Percentiles rank a stretch among this genome's conserved stretches.
Conservation (phyloP, 2,888 invertebrate genomes). For the Philopedon plagiatum region DNA sequence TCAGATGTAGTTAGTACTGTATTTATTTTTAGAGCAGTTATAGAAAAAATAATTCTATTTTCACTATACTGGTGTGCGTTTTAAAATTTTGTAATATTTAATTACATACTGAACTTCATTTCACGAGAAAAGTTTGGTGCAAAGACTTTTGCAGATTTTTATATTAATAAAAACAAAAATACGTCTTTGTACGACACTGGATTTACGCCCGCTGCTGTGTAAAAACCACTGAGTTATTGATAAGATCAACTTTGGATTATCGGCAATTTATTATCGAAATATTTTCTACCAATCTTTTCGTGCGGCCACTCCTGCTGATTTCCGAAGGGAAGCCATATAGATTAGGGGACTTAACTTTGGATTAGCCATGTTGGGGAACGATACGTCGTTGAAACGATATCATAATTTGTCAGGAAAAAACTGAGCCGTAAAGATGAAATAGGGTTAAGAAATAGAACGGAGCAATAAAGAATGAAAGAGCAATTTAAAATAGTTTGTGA, state of each 20-base stretch:
- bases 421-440: background rate
- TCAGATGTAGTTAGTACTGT: too few species aligned
- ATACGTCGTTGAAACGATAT: constrained; percentile 19
- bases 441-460: background rate
- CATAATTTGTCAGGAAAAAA: constrained; percentile 19
- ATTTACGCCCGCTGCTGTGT: background rate
- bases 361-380: constrained; percentile 17
- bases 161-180: too few species aligned
- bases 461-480: background rate
- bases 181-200: background rate
- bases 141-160: too few species aligned
- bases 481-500: too few species aligned
- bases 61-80: too few species aligned
- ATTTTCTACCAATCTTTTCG: constrained; percentile 24
- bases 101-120: too few species aligned
- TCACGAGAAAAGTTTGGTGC: too few species aligned
- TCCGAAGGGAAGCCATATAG: constrained; percentile 24
- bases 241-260: constrained; percentile 12
- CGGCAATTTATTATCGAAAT: constrained; percentile 31
- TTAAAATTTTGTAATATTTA: too few species aligned
- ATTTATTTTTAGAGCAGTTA: too few species aligned
- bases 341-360: constrained; percentile 22
- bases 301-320: constrained; percentile 22
- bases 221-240: constrained; percentile 22
- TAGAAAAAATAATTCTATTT: too few species aligned